Conservation (phyloP, 92 coral and sea anemone species). For the Palythoa heliodiscus region DNA sequence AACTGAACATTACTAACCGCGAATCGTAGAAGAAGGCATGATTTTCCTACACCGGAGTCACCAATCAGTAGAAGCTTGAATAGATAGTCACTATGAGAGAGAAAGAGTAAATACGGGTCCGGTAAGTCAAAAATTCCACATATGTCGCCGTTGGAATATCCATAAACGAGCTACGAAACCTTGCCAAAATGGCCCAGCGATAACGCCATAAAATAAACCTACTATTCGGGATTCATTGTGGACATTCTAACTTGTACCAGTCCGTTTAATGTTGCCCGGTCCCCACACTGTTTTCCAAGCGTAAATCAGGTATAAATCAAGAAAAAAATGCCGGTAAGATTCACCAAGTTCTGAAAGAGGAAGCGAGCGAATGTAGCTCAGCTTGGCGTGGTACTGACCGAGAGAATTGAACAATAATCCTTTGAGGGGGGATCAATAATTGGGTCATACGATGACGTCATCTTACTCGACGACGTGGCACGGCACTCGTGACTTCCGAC, state of each 20-base stretch:
- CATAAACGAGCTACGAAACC: conserved; percentile 70
- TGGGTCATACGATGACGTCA: conserved; percentile 85
- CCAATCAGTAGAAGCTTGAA: conserved; percentile 99
- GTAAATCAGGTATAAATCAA: conserved; percentile 74
- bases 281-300: conserved; percentile 72
- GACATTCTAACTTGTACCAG: conserved; percentile 94
- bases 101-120: conserved; percentile 60
- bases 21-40: conserved; percentile 98
- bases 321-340: conserved; percentile 79
- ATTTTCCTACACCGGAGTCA: conserved; percentile 99
- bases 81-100: conserved; percentile 90
- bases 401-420: conserved; percentile 73
- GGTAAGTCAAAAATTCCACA: conserved; percentile 64
- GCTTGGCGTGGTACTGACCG: conserved; percentile 95
- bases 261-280: conserved; percentile 67
- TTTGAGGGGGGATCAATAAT: conserved; percentile 95
- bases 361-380: conserved; percentile 90
- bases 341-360: conserved; percentile 80
- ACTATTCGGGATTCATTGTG: conserved; percentile 99
- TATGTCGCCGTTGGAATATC: conserved; percentile 73
- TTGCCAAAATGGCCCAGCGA: conserved; percentile 66
- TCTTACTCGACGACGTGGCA: conserved; percentile 91
- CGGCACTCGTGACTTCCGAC: conserved; percentile 48
- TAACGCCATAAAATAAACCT: conserved; percentile 77
- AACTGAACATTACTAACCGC: conserved; percentile 88